Base-by-base conservation (phyloP, 2,797 vertebrate genomes). In the Poliocrania exsul region DNA sequence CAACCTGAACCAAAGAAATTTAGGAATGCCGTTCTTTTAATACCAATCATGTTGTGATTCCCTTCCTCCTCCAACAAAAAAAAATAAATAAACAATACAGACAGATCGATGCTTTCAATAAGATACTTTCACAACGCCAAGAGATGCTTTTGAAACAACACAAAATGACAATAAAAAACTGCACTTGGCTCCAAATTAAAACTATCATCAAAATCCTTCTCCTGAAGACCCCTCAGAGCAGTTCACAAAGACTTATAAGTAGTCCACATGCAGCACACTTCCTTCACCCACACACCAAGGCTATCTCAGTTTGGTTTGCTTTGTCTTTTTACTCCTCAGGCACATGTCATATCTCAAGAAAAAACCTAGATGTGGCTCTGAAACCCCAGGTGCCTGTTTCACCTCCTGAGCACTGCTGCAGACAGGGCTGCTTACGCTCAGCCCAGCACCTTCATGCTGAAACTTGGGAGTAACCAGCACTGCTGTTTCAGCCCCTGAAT, bases 381-480 rank as follows among this genome's bases (percentile, higher is more conserved):
- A 62, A 65, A 28, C 5, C 33, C 19, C 40, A 25, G 11, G 53
- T 47, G 61, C 17, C 51, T 21, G 9, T 2, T 16, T 18, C 53
- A 62, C 26, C 33, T 13, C 15, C 4, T 3, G 2, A 58, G 56
- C 15, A 7, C 8, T 1, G 2, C n/a, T 56, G 51, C 1, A 0
- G 9, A 19, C 0, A 0, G 64, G 51, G 37, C 25, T 38, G n/a
- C 23, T 40, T 9, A 15, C 9, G 0, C 26, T 9, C 35, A 29
- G n/a, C 25, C 20, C 25, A 82, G 37, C 14, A 11, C 6, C 31
- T 77, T 42, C 69, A 14, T 5, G 2, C 26, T 3, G 16, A 83
- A 58, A 29, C 29, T 24, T 1, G 0, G 78, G 40, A 74, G 46
- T 9, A 62, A 53, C 7, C n/a, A 57, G 31, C 16, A 18, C 33